Evolutionary conservation across 1,140 invertebrate species (phyloP).

Genomic region (Brachionus paranguensis): DNA sequence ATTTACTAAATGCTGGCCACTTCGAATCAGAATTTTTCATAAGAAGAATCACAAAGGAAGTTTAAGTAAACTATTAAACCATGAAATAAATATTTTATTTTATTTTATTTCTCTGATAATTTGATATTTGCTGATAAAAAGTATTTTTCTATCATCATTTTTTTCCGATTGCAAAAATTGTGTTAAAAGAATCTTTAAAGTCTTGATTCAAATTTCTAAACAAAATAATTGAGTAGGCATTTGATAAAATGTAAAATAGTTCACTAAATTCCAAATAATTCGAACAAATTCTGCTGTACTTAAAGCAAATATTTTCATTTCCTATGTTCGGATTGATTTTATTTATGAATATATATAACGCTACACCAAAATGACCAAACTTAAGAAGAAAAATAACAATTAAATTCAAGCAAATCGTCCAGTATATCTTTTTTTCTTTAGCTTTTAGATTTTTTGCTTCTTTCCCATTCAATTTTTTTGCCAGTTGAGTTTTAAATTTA

Average conservation of each 20-base stretch:
- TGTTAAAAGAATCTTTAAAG: not conserved
- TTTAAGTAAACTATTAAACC: no score
- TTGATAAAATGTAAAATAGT: not conserved
- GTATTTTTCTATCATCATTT: no score
- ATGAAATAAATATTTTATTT: no score
- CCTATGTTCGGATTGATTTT: not conserved
- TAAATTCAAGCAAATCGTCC: not conserved
- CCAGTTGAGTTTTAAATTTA: no score
- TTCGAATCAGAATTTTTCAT: no score
- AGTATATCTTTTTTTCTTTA: not conserved
- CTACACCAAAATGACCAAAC: not conserved
- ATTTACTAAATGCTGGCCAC: no score
- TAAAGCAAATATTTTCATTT: not conserved
- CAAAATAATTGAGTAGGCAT: not conserved
- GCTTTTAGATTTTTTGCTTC: not conserved
- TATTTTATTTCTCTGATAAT: no score
- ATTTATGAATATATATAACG: not conserved
- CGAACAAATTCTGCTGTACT: not conserved
- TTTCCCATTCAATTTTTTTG: not conserved
- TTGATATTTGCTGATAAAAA: no score
- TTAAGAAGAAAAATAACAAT: not conserved
- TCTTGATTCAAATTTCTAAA: not conserved
- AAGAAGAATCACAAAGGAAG: no score
- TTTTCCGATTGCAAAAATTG: not conserved
- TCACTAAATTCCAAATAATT: not conserved